Base-by-base conservation (phyloP, 2,888 invertebrate genomes). In the Callyntrura guangdongensis region DNA sequence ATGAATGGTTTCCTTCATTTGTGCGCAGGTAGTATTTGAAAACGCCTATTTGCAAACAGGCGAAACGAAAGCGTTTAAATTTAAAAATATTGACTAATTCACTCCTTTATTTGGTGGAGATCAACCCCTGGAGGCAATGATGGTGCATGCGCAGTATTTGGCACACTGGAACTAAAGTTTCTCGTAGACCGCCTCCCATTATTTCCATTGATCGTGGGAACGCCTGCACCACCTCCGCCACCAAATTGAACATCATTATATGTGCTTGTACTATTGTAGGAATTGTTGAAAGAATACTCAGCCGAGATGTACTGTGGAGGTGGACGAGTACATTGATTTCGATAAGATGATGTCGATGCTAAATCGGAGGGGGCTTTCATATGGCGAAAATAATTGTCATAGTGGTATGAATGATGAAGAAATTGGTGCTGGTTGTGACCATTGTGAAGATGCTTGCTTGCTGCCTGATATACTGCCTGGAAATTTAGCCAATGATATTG, bases 381-480 rank as follows among this genome's bases (percentile, higher is more conserved):
- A 12, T 12, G n/a, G 1, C 79, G 79, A n/a, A 22, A 79, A 14
- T 25, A 79, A n/a, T 79, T 79, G n/a, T 79, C 79, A 27, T 79
- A 79, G 56, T 56, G 56, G 56, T 56, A 79, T n/a, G 6, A 67
- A 14, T 47, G 49, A 11, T 74, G 74, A 2, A 25, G 27, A 27
- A 2, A 11, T 1, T 81, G 20, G 25, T 17, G 74, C 14, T 17
- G 5, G 36, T 61, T 84, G 8, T 69, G 64, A 14, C 47, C 14
- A 14, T 49, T 36, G 36, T 83, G 67, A 8, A 77, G 49, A 47
- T 36, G n/a, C 27, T 22, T 47, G 67, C 14, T 67, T 72, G 11
- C 81, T 67, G 17, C 88, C 88, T 4, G 88, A 64, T 53, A 89
- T 14, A 36, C 88, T 82, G 9, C 89, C 89, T 0, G 89, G 89